phyloP scores from a whole-genome alignment of 2,888 invertebrate species.

The Tetramorium bicarinatum region DNA sequence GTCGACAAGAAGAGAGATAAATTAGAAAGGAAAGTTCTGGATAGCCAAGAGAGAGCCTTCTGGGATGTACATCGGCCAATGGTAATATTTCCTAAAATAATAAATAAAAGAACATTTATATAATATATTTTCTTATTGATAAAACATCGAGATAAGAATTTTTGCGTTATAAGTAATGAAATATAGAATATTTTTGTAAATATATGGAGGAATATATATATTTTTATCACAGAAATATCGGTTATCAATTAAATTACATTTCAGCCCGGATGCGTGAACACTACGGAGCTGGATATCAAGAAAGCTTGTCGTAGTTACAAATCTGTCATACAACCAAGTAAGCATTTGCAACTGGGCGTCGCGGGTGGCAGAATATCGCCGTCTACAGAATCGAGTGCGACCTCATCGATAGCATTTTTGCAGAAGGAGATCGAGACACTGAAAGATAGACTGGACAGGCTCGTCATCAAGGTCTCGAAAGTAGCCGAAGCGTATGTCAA shows the following conservation, averaged over 20 bases:
- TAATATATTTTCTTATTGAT: neutral
- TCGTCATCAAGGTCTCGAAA: slow-evolving; percentile 97
- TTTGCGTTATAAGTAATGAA: neutral
- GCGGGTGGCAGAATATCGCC: slow-evolving; percentile 89
- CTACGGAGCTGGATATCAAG: slow-evolving; percentile 99
- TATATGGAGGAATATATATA: neutral
- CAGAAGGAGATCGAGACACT: slow-evolving; percentile 92
- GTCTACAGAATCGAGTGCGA: slow-evolving; percentile 83
- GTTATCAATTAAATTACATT: slow-evolving; percentile 28
- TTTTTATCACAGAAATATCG: neutral
- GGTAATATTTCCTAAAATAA: slow-evolving; percentile 87
- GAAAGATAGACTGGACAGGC: slow-evolving; percentile 93
- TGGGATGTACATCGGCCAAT: slow-evolving; percentile 99
- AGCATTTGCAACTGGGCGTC: slow-evolving; percentile 85
- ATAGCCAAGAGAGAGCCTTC: slow-evolving; percentile 99
- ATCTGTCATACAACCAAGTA: slow-evolving; percentile 85
- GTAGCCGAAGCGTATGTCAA: slow-evolving; percentile 96
- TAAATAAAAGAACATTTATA: neutral
- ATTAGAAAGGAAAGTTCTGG: slow-evolving; percentile 98
- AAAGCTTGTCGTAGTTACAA: slow-evolving; percentile 93
- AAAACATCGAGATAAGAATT: neutral
- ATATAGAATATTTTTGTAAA: neutral
- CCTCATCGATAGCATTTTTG: slow-evolving; percentile 87
- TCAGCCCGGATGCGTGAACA: slow-evolving; percentile 99
- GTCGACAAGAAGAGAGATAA: slow-evolving; percentile 99